phyloP scores from a whole-genome alignment of 2,888 invertebrate species.

The Tromatobia lineatoria region DNA sequence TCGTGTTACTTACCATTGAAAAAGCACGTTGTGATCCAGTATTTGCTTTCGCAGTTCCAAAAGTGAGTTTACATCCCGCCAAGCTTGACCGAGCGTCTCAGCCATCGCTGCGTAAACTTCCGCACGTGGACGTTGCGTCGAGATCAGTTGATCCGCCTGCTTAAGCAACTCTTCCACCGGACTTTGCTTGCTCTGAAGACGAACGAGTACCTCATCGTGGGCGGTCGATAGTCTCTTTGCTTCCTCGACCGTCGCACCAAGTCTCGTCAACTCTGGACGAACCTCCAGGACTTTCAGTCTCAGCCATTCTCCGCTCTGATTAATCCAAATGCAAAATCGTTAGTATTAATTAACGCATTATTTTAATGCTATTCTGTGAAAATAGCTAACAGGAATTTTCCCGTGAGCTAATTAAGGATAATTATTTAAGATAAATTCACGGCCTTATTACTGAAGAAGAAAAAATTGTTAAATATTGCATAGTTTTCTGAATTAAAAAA shows the following conservation, averaged over 20 bases:
- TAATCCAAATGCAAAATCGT: conserved; percentile 71
- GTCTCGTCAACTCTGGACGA: conserved; percentile 92
- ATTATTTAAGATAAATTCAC: too few species aligned
- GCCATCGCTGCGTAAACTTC: conserved; percentile 96
- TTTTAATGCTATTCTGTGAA: background rate
- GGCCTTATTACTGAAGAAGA: too few species aligned
- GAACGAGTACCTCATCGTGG: conserved; percentile 93
- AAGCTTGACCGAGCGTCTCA: conserved; percentile 90
- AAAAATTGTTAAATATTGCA: too few species aligned
- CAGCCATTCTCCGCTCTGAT: conserved; percentile 93
- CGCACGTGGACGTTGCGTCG: conserved; percentile 91
- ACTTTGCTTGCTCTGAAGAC: conserved; percentile 94
- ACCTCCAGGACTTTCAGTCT: conserved; percentile 95
- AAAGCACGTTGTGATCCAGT: conserved; percentile 92
- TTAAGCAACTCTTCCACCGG: conserved; percentile 95
- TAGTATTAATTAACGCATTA: conserved; percentile 10
- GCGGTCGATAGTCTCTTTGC: conserved; percentile 91
- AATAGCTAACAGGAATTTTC: background rate
- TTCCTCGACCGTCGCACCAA: conserved; percentile 92
- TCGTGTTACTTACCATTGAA: conserved; percentile 88
- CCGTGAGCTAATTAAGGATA: background rate
- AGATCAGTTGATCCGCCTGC: conserved; percentile 94
- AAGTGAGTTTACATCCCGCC: conserved; percentile 93
- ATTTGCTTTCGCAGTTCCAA: conserved; percentile 92
- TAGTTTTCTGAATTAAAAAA: too few species aligned